Evolutionary conservation across 2,888 invertebrate genomes (phyloP).

Genomic region (Apodemia arnacis): DNA sequence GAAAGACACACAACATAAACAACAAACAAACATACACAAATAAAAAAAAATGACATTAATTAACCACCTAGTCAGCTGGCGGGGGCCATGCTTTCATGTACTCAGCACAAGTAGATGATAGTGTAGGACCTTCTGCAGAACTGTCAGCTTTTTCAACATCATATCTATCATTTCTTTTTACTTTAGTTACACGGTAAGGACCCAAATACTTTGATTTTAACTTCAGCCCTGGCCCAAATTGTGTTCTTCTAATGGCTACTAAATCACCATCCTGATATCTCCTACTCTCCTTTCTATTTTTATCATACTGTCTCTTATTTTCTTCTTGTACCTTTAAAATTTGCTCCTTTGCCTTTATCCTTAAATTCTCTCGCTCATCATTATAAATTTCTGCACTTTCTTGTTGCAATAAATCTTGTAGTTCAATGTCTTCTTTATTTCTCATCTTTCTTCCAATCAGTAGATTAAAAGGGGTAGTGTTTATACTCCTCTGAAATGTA

Average conservation of each 20-base stretch:
- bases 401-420: conserved; percentile 81
- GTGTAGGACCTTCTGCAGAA: conserved; percentile 71
- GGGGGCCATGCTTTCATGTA: conserved; percentile 13
- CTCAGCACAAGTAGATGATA: conserved; percentile 85
- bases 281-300: conserved; percentile 33
- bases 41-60: neutral
- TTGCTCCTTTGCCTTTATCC: conserved; percentile 14
- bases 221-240: conserved; percentile 87
- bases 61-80: neutral
- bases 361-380: conserved; percentile 83
- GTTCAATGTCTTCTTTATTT: conserved; percentile 50
- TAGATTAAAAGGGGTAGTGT: conserved; percentile 75
- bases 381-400: conserved; percentile 83
- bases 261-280: conserved; percentile 44
- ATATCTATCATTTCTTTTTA: conserved; percentile 86
- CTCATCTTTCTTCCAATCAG: conserved; percentile 70
- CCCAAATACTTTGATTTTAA: conserved; percentile 87
- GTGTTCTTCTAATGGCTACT: conserved; percentile 87
- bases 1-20: too few species aligned
- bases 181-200: conserved; percentile 85
- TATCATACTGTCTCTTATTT: conserved; percentile 56
- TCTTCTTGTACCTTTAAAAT: conserved; percentile 66
- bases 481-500: conserved; percentile 68
- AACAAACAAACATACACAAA: neutral
- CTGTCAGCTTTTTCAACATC: conserved; percentile 81